Conservation (phyloP, 2,113 vertebrate species). For the Podarcis raffonei region DNA sequence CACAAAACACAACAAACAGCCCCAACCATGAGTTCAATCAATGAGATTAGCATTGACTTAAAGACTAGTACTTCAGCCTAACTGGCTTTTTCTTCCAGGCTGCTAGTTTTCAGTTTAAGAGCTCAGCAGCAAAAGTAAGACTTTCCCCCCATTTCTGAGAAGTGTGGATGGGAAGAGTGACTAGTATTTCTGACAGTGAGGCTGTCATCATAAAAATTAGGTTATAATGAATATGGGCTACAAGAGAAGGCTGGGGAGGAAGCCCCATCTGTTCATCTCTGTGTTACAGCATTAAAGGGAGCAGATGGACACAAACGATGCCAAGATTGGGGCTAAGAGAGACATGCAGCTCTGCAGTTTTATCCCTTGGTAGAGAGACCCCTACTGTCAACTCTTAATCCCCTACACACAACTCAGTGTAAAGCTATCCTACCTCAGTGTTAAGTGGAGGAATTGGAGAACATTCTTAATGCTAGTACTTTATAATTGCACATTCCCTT, state of each 20-base stretch:
- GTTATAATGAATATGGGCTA: conserved; percentile 65
- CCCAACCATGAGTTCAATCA: not conserved
- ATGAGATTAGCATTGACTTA: not conserved
- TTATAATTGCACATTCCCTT: not conserved
- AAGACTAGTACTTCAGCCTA: not conserved
- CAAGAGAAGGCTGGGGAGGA: conserved; percentile 52
- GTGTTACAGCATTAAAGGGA: conserved; percentile 55
- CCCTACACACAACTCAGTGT: not conserved
- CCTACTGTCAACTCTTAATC: not conserved
- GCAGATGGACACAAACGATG: conserved; percentile 63
- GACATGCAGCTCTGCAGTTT: conserved; percentile 3
- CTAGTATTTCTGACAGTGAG: conserved; percentile 50
- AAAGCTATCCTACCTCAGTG: not conserved
- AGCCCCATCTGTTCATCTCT: conserved; percentile 66
- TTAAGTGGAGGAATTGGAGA: not conserved
- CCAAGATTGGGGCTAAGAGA: conserved; percentile 48
- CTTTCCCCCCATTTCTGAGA: conserved; percentile 46
- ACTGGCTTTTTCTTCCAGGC: not conserved
- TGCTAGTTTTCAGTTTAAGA: not conserved
- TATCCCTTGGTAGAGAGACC: conserved; percentile 21
- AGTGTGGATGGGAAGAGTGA: conserved; percentile 8
- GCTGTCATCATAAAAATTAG: conserved; percentile 63
- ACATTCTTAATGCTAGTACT: not conserved
- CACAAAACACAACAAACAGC: not conserved
- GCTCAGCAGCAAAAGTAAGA: conserved; percentile 23